These are phyloP conservation scores for Aplysina aerophoba DNA, from an alignment of 37 sponge, comb jelly and placozoan genomes.

Conservation along the genomic window DNA sequence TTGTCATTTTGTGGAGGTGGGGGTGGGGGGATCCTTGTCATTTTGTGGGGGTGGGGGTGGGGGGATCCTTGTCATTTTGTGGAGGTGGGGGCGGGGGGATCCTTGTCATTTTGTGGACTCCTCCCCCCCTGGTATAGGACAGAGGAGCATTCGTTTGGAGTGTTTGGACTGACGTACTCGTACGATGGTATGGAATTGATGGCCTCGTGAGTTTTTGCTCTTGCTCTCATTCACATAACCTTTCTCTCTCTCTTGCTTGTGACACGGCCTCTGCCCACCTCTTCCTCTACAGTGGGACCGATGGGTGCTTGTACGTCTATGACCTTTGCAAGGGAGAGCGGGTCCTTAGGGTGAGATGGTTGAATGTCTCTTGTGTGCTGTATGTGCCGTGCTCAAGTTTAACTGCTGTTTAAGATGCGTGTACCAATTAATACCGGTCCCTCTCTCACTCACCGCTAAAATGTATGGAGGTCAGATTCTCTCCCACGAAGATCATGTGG, in stretches of 20 bases:
- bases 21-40: too few species aligned
- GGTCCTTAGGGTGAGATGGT: constrained; percentile 46
- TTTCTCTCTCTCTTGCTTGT: neutral
- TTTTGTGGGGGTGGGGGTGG: too few species aligned
- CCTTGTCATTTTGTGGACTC: neutral
- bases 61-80: too few species aligned
- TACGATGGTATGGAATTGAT: constrained; percentile 65
- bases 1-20: too few species aligned
- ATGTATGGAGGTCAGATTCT: too few species aligned
- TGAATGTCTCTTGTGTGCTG: too few species aligned
- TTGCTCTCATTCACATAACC: neutral
- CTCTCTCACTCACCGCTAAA: too few species aligned
- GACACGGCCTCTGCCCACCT: neutral
- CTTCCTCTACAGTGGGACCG: constrained; percentile 54
- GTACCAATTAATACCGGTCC: too few species aligned
- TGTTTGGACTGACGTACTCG: constrained; percentile 57
- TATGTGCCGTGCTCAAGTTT: too few species aligned
- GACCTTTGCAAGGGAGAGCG: constrained; percentile 51
- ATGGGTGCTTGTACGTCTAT: constrained; percentile 83
- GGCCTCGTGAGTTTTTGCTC: constrained; percentile 60
- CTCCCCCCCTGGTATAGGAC: neutral
- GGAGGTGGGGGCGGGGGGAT: too few species aligned
- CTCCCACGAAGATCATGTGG: constrained; percentile 84
- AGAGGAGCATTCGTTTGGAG: constrained; percentile 11
- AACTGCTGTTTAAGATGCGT: too few species aligned